Evolutionary conservation across 2,888 invertebrate species (phyloP).

Genomic region (Ceramica pisi): DNA sequence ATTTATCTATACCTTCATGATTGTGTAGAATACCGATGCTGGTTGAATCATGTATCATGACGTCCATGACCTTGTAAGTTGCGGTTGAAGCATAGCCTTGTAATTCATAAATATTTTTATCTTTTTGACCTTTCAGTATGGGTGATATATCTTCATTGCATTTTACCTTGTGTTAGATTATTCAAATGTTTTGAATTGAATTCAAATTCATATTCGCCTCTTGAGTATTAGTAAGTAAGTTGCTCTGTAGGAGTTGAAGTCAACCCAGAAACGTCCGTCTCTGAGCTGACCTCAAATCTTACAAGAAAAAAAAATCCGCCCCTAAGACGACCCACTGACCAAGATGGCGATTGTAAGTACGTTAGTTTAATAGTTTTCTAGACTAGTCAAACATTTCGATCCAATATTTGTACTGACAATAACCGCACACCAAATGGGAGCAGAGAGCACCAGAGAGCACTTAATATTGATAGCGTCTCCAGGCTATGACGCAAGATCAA

Average conservation of each 20-base stretch:
- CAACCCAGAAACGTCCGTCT: background rate
- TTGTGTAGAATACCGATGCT: background rate
- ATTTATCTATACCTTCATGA: too few relatives aligned
- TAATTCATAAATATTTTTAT: conserved; percentile 1
- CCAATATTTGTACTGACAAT: too few relatives aligned
- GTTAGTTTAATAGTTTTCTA: too few relatives aligned
- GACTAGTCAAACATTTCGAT: too few relatives aligned
- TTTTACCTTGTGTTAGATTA: conserved; percentile 26
- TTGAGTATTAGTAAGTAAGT: background rate
- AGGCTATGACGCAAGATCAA: background rate
- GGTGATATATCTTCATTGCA: background rate
- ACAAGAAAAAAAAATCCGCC: too few relatives aligned
- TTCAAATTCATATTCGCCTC: background rate
- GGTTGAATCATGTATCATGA: background rate
- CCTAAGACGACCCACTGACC: too few relatives aligned
- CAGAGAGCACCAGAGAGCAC: too few relatives aligned
- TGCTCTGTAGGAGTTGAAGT: background rate
- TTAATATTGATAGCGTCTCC: too few relatives aligned
- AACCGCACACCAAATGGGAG: too few relatives aligned
- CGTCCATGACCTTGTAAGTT: background rate
- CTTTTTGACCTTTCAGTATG: conserved; percentile 17
- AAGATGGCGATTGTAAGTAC: background rate
- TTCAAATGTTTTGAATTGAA: conserved; percentile 6
- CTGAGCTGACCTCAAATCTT: too few relatives aligned
- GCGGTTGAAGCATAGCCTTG: conserved; percentile 1